Evolutionary conservation across 2,113 vertebrate genomes (phyloP), one percentile per base, ranked within the genome.

Genomic region (Antechinus stuartii): DNA sequence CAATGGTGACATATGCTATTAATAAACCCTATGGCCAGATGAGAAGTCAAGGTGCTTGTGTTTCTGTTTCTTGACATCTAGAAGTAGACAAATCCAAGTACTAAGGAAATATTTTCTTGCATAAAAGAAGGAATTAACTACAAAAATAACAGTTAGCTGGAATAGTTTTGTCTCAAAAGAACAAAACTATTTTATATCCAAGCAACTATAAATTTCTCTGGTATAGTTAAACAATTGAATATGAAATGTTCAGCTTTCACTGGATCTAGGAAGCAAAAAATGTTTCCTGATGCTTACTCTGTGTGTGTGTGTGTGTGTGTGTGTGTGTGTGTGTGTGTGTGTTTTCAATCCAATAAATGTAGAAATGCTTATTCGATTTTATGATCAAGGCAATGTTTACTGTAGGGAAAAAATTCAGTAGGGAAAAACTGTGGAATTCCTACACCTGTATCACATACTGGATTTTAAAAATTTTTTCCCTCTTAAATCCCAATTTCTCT

Each of bases 181-280:
- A 57, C 61, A 90, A 68, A 92, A 57, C 90, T n/a, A 16, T 0
- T 35, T 47, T 94, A 54, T 96, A 49, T 94, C 30, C 89, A 91
- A 35, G 93, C 55, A 89, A 90, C 46, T 90, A 35, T 9, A 91
- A 91, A 53, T 76, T 96, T n/a, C 91, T 94, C 61, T 93, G 0
- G 16, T 90, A 14, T 25, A 49, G 3, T 68, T 89, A 76, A 89
- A 93, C 30, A 2, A 8, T 46, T 47, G 2, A 50, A 91, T 47
- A 54, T 91, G 93, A 89, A 55, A 95, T 94, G 91, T 55, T 92
- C 91, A 57, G 76, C 46, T 95, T n/a, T 92, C 52, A 54, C 54
- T 55, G 54, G 68, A 1, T 93, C 76, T 92, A 56, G 53, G 55
- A 55, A 95, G 55, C 54, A 47, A 35, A 22, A 55, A 92, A 11